Evolutionary conservation across 2,113 vertebrate genomes (phyloP), one percentile per base, ranked within the genome.

Genomic region (Sinocyclocheilus anophthalmus): DNA sequence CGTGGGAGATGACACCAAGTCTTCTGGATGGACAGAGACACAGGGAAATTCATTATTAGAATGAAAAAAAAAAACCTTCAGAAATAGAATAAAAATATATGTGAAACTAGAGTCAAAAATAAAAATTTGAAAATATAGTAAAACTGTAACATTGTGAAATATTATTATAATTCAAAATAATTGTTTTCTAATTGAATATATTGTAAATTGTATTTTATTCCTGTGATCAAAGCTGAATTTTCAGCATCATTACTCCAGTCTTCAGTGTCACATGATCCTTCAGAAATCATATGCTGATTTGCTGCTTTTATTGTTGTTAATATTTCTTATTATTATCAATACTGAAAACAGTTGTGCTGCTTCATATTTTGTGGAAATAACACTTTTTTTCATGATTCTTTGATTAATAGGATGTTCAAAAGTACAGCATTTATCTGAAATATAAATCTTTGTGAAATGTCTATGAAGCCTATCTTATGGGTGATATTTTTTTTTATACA

Each of bases 1-100:
- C 94, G 94, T 91, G 92, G 95, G 72, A 0, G 83, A 50, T 9
- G 22, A 67, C 80, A 88, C 78, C 50, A 81, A 76, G 67, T 76
- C 89, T 87, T 30, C 77, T 88, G 42, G 42, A 61, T 67, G 79
- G 33, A 73, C 4, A 69, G 22, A 84, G 14, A 37, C 10, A 88
- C 30, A 83, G 61, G n/a, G 22, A n/a, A 26, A 72, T 42, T 26
- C 50, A 55, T 20, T 13, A 61, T n/a, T 42, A 42, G 20, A 22
- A 10, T 0, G 1, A 70, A 39, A 4, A 14, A 18, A 70, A 39
- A 14, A 14, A 18, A 16, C 14, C 12, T 13, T 50, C 50, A 53
- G 53, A 55, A 55, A 55, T 5, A 18, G 16, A 55, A 5, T 14
- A 55, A 18, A 55, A 18, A 55, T 55, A 55, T 18, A 55, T 18